Evolutionary conservation across 2,888 invertebrate genomes (phyloP), one percentile per base, ranked within the genome.

Genomic region (Itoplectis maculator): DNA sequence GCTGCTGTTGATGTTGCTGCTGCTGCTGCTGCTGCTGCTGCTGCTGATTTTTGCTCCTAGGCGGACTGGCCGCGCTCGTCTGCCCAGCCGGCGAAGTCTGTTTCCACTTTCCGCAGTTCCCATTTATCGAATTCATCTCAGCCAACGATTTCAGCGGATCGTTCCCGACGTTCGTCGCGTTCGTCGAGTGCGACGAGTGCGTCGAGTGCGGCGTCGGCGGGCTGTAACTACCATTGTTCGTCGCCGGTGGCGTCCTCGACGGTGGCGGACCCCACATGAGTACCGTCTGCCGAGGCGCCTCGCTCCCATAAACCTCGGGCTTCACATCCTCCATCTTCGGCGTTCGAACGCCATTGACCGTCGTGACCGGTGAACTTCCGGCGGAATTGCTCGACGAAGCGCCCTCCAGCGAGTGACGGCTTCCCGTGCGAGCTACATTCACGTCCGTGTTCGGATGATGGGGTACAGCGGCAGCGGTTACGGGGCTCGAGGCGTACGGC

Each of bases 281-380:
- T 73, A 98, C 98, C 11, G 98, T 98, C 93, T 98, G 98, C 59
- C 98, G 94, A 0, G 96, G 96, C 86, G 95, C 94, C 88, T 95
- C 95, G 77, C 87, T 89, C 37, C 87, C 90, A 82, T 90, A 93
- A 23, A 93, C 92, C 80, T 94, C 95, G 0, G 93, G 90, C 86
- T 95, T 95, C 23, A 94, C 94, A 84, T 95, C 95, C 87, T 95
- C 95, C 92, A 95, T 94, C 89, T 95, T 95, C 0, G 95, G 95
- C 0, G 95, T 94, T 42, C 95, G 92, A 54, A 95, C 90, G 8
- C 94, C 94, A 86, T 90, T 95, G 88, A 92, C 90, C 0, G 94
- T 94, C 0, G 94, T 94, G 4, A 95, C 94, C 0, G 96, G 95
- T 0, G 95, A 95, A 81, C 95, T 94, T 20, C 95, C 94, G 56